Evolutionary conservation across 2,113 vertebrate species (phyloP), one percentile per base, ranked within the genome.

Genomic region (Caranx melampygus): DNA sequence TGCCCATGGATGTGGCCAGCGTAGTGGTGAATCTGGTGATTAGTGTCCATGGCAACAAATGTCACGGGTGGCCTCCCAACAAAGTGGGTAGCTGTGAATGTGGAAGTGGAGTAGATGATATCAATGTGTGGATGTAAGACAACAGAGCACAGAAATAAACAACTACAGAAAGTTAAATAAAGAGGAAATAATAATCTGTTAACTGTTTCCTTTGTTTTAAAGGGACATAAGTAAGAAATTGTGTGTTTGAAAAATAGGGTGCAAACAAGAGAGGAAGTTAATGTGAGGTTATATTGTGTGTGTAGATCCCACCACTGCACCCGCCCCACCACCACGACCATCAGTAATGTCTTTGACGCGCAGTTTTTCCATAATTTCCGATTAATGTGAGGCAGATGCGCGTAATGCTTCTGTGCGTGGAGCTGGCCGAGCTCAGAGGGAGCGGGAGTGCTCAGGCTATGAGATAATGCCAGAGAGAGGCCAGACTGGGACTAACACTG

Each of bases 341-440:
- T 72, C 78, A 42, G 60, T 82, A 79, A 84, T 86, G 85, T 86
- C 84, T 73, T 91, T 90, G 90, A 91, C 73, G 82, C 54, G 71
- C 89, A 85, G 79, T 89, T 91, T 88, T 91, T 78, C 78, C 40
- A 89, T 91, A 91, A 92, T 91, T 93, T 90, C 60, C 91, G 89
- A 92, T 88, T 94, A 95, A 95, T 94, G 89, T 35, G 88, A 89
- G 92, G 90, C 94, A 95, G 94, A 94, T 94, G 94, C 84, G 78
- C 83, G 78, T 87, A 92, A 93, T 81, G 93, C 92, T 94, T 91
- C 92, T 94, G 92, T 94, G 92, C 66, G 71, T 0, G 21, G 80
- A 84, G 87, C 80, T 80, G 86, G 86, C 62, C 60, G 55, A 54
- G 82, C 82, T 87, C 84, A 67, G 86, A 86, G 78, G 65, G 68